Percentiles rank a stretch among this genome's conserved stretches.
Evolutionary conservation across 1,140 invertebrate species (phyloP).

Genomic region (Eulimnadia texana): DNA sequence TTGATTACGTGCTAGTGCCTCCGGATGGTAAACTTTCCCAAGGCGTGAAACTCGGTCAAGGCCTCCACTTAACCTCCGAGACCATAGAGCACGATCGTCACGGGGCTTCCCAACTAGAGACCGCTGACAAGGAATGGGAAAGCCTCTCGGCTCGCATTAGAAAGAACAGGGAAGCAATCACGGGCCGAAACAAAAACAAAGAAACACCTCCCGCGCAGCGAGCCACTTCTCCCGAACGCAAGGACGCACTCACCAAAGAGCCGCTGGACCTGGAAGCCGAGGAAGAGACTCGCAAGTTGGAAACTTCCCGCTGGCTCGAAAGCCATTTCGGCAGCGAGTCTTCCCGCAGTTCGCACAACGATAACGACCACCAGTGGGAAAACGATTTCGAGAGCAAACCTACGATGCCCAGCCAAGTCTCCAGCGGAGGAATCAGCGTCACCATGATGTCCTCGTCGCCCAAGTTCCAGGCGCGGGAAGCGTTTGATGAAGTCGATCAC

Average conservation of each 20-base stretch:
- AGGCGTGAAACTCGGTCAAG: conserved; percentile 25
- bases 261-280: conserved; percentile 70
- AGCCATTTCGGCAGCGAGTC: conserved; percentile 68
- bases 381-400: neutral
- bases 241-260: conserved; percentile 60
- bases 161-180: conserved; percentile 36
- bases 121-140: conserved; percentile 47
- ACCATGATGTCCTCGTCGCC: conserved; percentile 55
- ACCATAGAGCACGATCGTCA: conserved; percentile 31
- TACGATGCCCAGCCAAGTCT: conserved; percentile 20
- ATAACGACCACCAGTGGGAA: conserved; percentile 15
- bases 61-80: conserved; percentile 23
- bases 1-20: conserved; percentile 28
- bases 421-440: conserved; percentile 50
- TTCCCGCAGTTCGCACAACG: conserved; percentile 20
- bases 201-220: conserved; percentile 13
- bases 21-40: conserved; percentile 23
- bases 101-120: conserved; percentile 44
- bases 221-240: conserved; percentile 36
- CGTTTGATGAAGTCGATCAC: conserved; percentile 13
- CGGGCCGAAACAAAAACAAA: conserved; percentile 25
- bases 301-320: conserved; percentile 77
- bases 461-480: neutral
- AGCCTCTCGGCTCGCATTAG: conserved; percentile 54
- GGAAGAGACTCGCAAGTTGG: conserved; percentile 71